Evolutionary conservation across 2,797 vertebrate genomes (phyloP).

Genomic region (Poeciliopsis turneri): DNA sequence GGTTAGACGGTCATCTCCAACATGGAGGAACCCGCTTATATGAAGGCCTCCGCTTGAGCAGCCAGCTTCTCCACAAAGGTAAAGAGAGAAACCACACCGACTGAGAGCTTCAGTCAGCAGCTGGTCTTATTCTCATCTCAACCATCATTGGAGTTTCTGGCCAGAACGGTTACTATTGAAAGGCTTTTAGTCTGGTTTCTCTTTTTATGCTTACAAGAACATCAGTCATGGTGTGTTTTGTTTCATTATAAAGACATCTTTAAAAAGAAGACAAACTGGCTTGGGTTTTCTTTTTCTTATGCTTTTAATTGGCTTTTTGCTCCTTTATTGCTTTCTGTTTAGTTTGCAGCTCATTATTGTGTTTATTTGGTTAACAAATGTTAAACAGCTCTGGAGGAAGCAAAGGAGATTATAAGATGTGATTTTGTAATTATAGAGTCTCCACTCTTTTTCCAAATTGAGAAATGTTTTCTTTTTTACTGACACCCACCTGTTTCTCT

Average conservation of each 20-base stretch:
- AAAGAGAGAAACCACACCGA: constrained; percentile 68
- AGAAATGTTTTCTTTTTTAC: background rate
- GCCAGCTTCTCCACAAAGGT: constrained; percentile 84
- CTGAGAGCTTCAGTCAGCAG: background rate
- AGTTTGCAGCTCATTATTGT: background rate
- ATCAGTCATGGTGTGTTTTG: background rate
- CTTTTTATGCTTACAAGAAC: background rate
- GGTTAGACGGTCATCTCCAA: constrained; percentile 84
- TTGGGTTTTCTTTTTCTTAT: background rate
- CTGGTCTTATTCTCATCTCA: background rate
- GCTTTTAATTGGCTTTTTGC: background rate
- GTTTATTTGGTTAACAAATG: background rate
- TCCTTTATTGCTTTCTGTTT: background rate
- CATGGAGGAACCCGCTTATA: constrained; percentile 89
- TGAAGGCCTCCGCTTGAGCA: constrained; percentile 86
- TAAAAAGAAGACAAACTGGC: background rate
- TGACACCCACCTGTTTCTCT: background rate
- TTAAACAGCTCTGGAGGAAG: constrained; percentile 9
- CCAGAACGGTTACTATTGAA: background rate
- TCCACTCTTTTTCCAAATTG: background rate
- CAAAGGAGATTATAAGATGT: background rate
- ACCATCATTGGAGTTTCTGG: background rate
- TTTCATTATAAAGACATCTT: background rate
- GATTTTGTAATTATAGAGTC: background rate
- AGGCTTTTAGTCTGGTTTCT: constrained; percentile 2